Base-by-base conservation (phyloP, 64 coral and sea anemone species). In the Montipora foliosa region DNA sequence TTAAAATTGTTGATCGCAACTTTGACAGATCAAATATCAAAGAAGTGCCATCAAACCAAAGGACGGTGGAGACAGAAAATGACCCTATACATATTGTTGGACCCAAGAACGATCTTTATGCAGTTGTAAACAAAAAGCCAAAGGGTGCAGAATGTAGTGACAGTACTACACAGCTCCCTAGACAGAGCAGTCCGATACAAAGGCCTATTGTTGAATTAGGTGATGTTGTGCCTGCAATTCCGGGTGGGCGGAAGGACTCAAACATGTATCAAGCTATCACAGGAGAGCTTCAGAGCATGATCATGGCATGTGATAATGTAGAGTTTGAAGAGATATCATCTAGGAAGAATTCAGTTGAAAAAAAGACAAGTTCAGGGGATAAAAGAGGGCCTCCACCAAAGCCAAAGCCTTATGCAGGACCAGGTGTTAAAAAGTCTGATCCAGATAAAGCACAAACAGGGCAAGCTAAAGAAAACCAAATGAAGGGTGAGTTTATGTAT, bases 11-110 rank as follows among this genome's bases (percentile, higher is more conserved):
- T 77, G 72, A 91, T 79, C 93, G 96, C 21, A 75, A 88, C 47
- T 98, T 92, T 87, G 96, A 98, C 68, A 94, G 96, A 57, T 81
- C 96, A 84, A 98, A 98, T 91, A 44, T 95, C 12, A 88, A 85
- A 61, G 87, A 74, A 44, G 29, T 84, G 1, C 83, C 77, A 15
- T 6, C 77, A 25, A 69, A 86, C 45, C 24, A 75, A 61, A 76
- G 19, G 76, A 88, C 24, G 72, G 25, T 15, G 66, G 46, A 50
- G 2, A 64, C 76, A 16, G 60, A 25, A 8, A 91, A 5, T 49
- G 61, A 66, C 4, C 4, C 45, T 22, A 24, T 29, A 2, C 89
- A 75, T 86, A 64, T 47, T 62, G 45, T 74, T 58, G 58, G 86
- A 66, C 87, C 87, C 17, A 47, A 80, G 64, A 68, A 55, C 62